Base-by-base conservation (phyloP, 2,797 vertebrate genomes). In the Taeniopygia guttata region DNA sequence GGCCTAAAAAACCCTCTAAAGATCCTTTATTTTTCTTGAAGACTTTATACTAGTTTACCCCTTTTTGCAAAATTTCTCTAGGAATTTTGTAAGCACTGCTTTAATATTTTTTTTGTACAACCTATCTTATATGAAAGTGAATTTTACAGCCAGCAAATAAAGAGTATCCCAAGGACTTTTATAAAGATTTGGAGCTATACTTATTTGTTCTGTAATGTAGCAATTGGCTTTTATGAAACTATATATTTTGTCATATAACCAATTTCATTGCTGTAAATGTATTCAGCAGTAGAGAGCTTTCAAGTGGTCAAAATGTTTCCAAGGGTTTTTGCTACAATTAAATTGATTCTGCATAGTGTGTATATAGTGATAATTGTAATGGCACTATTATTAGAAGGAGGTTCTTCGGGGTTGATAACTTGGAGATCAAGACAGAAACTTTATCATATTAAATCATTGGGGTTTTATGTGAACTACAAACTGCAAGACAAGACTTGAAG, bases 321-420 rank as follows among this genome's bases (percentile, higher is more conserved):
- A 84, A 95, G 69, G 40, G 55, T 48, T 81, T 86, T 93, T 73
- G 70, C 26, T 66, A 34, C 67, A 88, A 91, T 72, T 90, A 72
- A 49, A 88, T 62, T 84, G 40, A 79, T 81, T 88, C 45, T 76
- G 21, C 67, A 54, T 67, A 34, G 46, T 79, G 29, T 74, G 32
- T 42, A 48, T 66, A 40, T 30, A 91, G 84, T 64, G 49, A 83
- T 79, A 87, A 79, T 87, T 95, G 14, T 16, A 82, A 90, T 60
- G 55, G 30, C 32, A 54, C 40, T 69, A 10, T 87, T 91, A 80
- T 84, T 86, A 84, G 55, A 63, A 76, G 54, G 55, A 69, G 9
- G 8, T 55, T 85, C 68, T 78, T 90, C 62, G 48, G 19, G 19
- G 16, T 54, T 93, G 83, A 59, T 82, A 86, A 45, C 22, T 76